These are phyloP conservation scores for Tachypleus tridentatus DNA, from an alignment of 1,140 invertebrate species.

Conservation along the genomic window DNA sequence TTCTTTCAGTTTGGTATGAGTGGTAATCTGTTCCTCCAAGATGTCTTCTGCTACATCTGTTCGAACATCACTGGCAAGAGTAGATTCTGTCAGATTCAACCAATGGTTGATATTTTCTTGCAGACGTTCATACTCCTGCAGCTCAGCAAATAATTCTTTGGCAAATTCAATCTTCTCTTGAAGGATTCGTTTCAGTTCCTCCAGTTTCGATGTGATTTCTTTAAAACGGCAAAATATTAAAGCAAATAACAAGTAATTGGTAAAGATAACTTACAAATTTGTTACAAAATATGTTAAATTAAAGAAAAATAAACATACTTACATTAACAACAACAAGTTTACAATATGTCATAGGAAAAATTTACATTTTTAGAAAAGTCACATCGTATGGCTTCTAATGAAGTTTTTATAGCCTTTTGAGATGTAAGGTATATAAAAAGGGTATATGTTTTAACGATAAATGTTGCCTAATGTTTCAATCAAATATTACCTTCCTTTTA, in stretches of 20 bases:
- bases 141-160: slow-evolving; percentile 54
- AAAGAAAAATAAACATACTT: no score
- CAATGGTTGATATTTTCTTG: slow-evolving; percentile 66
- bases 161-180: slow-evolving; percentile 54
- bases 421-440: no score
- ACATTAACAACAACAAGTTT: no score
- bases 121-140: slow-evolving; percentile 65
- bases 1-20: slow-evolving; percentile 12
- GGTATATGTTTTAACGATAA: no score
- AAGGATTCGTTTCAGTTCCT: slow-evolving; percentile 31
- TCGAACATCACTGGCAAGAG: slow-evolving; percentile 60
- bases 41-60: slow-evolving; percentile 57
- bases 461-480: no score
- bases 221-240: not conserved
- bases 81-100: slow-evolving; percentile 75
- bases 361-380: no score
- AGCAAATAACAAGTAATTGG: not conserved
- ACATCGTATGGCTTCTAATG: no score
- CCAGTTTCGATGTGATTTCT: slow-evolving; percentile 10
- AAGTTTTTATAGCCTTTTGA: no score
- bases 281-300: no score
- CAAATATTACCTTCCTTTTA: no score
- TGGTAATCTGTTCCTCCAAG: slow-evolving; percentile 63
- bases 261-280: not conserved
- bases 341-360: no score